Conservation (phyloP, 2,113 vertebrate species). For the Glareola pratincola region DNA sequence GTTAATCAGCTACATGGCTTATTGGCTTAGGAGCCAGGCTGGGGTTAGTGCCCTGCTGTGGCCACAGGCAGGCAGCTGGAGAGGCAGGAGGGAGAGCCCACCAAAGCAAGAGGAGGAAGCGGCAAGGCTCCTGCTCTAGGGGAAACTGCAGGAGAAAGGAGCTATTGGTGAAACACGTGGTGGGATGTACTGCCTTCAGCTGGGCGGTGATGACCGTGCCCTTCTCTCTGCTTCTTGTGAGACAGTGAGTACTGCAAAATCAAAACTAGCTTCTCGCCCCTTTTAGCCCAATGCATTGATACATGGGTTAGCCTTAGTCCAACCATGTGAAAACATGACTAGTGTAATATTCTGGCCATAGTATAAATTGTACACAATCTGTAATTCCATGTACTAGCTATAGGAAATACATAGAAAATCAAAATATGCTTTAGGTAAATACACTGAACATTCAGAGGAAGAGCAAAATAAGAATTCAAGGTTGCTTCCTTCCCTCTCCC, state of each 20-base stretch:
- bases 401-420: background rate
- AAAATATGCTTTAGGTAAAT: background rate
- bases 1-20: background rate
- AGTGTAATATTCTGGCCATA: background rate
- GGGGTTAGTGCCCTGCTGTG: background rate
- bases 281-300: background rate
- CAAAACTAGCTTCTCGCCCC: background rate
- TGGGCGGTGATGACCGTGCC: background rate
- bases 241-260: background rate
- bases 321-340: background rate
- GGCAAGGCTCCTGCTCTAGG: background rate
- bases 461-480: background rate
- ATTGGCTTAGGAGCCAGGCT: background rate
- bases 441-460: background rate
- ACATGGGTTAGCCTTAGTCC: background rate
- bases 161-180: fast-evolving
- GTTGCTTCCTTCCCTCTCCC: background rate
- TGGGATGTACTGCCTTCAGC: background rate
- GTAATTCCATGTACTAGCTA: background rate
- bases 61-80: background rate
- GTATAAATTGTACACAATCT: background rate
- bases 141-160: background rate
- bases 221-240: background rate
- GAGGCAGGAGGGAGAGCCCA: background rate
- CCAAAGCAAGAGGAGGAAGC: background rate